Evolutionary conservation across 2,888 invertebrate species (phyloP).

Genomic region (Hirtodrosophila histrioides): DNA sequence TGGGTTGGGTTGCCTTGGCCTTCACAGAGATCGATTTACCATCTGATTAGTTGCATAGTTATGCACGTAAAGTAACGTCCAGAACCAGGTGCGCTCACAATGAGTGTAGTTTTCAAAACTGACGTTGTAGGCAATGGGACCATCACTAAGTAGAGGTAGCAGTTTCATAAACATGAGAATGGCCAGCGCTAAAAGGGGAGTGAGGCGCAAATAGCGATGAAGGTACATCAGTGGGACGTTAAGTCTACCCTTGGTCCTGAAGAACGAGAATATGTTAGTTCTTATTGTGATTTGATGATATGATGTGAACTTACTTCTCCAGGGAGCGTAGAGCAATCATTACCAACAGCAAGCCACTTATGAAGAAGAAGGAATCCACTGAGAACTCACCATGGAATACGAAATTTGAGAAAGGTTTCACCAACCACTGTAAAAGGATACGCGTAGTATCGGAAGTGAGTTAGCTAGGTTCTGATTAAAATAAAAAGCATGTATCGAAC

Average conservation of each 20-base stretch:
- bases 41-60: slow-evolving; percentile 82
- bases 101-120: slow-evolving; percentile 62
- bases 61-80: slow-evolving; percentile 85
- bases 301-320: slow-evolving; percentile 59
- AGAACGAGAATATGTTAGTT: slow-evolving; percentile 8
- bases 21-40: slow-evolving; percentile 49
- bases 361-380: slow-evolving; percentile 87
- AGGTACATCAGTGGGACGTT: slow-evolving; percentile 82
- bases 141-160: slow-evolving; percentile 85
- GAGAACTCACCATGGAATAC: slow-evolving; percentile 84
- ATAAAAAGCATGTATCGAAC: not conserved
- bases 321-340: slow-evolving; percentile 69
- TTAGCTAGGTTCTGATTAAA: not conserved
- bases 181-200: slow-evolving; percentile 85
- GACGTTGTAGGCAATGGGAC: slow-evolving; percentile 85
- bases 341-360: slow-evolving; percentile 86
- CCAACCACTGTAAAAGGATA: slow-evolving; percentile 65
- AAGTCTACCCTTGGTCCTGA: slow-evolving; percentile 75
- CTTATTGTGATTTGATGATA: slow-evolving; percentile 17
- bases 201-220: slow-evolving; percentile 85
- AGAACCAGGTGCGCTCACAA: slow-evolving; percentile 85
- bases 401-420: slow-evolving; percentile 64
- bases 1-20: rapidly evolving
- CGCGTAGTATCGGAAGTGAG: too few relatives aligned
- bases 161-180: slow-evolving; percentile 85